Evolutionary conservation across 2,888 invertebrate genomes (phyloP).

Genomic region (Sinopyrophorus schimmeli): DNA sequence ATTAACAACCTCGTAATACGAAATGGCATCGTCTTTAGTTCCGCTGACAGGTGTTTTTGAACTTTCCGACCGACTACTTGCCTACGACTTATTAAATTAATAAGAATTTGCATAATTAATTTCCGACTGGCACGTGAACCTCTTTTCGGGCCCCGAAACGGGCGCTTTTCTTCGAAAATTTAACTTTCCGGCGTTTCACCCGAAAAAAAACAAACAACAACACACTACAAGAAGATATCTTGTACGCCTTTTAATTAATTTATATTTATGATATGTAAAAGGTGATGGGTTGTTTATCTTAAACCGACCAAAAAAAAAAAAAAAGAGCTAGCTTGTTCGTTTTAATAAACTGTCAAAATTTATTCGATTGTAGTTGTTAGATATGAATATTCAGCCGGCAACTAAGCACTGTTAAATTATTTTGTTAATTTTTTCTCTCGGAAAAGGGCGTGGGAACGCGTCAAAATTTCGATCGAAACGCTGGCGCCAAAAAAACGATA

Average conservation of each 20-base stretch:
- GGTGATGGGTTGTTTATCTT: conserved; percentile 24
- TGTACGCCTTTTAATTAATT: conserved; percentile 23
- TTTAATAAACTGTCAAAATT: conserved; percentile 30
- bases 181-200: too few relatives aligned
- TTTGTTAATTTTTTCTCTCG: too few relatives aligned
- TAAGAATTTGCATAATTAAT: conserved; percentile 33
- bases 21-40: conserved; percentile 28
- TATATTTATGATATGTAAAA: conserved; percentile 28
- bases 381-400: too few relatives aligned
- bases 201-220: too few relatives aligned
- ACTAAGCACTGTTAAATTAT: too few relatives aligned
- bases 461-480: too few relatives aligned
- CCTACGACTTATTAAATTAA: conserved; percentile 30
- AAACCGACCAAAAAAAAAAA: too few relatives aligned
- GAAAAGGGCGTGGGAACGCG: too few relatives aligned
- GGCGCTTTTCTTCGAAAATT: too few relatives aligned
- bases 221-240: too few relatives aligned
- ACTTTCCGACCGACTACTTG: conserved; percentile 29
- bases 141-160: too few relatives aligned
- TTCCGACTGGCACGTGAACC: conserved; percentile 24
- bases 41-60: conserved; percentile 32
- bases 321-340: conserved; percentile 18
- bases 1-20: conserved; percentile 26
- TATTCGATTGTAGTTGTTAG: conserved; percentile 24
- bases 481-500: too few relatives aligned